Base-by-base conservation (phyloP, 2,888 invertebrate species). In the Girardia tigrina region DNA sequence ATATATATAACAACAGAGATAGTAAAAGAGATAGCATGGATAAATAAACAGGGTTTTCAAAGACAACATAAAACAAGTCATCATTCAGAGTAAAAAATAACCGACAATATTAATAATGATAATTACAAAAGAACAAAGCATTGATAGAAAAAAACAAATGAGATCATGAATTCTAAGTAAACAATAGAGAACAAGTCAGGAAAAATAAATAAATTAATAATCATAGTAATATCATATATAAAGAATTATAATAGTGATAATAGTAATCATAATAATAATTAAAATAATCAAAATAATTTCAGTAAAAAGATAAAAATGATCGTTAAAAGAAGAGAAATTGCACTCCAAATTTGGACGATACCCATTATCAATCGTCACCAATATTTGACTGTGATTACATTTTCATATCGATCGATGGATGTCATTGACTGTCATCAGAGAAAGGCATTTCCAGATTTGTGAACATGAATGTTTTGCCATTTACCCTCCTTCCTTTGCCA, bases 381-480 rank as follows among this genome's bases (percentile, higher is more conserved):
- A 56, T 23, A 36, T 36, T 36, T 36, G 12, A 56, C 23, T 20
- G n/a, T 56, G 6, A 56, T 36, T 36, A 12, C 36, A 16, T 16
- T 36, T 36, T 36, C 36, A 36, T 36, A 12, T 36, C 16, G 12
- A 56, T 20, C 4, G 23, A 36, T 56, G 4, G 4, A 6, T n/a
- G n/a, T 56, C n/a, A 23, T 20, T 56, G 4, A n/a, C 4, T 56
- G n/a, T 12, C 4, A 56, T 56, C 56, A 56, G n/a, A 56, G 56
- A 56, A 56, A 56, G 56, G 56, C 56, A 56, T 56, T 56, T 20
- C 75, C 75, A 71, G 94, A 94, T 85, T 95, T 91, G 87, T 98
- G 98, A 86, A 94, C 93, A 87, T 98, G 98, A 81, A 98, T 92
- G 86, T 95, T 95, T 85, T 92, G 92, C 98, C 98, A 98, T 87